These are phyloP conservation scores for Sciurus niger DNA, from an alignment of 2,113 vertebrate genomes.

Conservation along the genomic window DNA sequence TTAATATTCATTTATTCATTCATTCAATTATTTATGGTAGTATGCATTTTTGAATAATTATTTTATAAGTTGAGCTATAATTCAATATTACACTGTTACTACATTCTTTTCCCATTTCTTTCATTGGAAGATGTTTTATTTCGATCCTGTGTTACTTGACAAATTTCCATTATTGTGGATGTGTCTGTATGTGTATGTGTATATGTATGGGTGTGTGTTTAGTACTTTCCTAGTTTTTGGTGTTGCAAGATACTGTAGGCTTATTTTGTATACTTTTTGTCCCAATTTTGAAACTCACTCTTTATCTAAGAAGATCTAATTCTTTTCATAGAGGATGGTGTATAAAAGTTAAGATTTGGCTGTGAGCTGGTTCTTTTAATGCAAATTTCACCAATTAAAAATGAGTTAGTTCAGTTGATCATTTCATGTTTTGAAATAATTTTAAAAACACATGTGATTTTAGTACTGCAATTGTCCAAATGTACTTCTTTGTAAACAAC, in stretches of 20 bases:
- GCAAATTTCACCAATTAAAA: background rate
- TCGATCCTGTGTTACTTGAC: background rate
- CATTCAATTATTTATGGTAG: background rate
- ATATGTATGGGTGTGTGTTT: background rate
- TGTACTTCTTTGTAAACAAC: background rate
- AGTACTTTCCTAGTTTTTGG: background rate
- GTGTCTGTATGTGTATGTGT: rapidly evolving
- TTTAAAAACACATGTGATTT: background rate
- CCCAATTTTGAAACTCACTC: background rate
- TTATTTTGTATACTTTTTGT: background rate
- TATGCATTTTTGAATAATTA: background rate
- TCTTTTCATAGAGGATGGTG: background rate
- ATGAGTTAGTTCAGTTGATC: background rate
- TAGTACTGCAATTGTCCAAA: background rate
- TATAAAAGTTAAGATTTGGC: background rate
- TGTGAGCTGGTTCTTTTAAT: background rate
- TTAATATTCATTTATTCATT: background rate
- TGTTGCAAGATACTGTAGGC: background rate
- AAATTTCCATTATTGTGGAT: background rate
- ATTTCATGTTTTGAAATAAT: background rate
- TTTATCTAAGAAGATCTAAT: background rate
- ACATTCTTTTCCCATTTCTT: background rate
- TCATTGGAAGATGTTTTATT: background rate
- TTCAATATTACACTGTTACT: background rate
- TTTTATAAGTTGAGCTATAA: background rate